Percentiles rank a stretch among this genome's conserved stretches.
Evolutionary conservation across 2,797 vertebrate species (phyloP).

Genomic region (Sylvilagus floridanus): DNA sequence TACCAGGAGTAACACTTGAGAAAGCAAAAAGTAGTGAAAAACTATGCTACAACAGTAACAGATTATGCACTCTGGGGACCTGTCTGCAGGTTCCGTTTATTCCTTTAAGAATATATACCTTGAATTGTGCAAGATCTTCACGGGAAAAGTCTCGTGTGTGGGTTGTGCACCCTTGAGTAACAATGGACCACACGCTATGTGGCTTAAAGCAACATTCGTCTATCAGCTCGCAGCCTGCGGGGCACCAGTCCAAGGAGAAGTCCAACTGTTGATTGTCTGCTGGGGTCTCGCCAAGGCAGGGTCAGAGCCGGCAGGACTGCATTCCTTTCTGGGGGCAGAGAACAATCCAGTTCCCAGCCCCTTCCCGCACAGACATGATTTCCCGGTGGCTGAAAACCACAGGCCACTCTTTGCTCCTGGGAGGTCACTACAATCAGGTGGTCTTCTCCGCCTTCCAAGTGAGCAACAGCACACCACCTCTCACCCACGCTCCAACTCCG

Average conservation of each 20-base stretch:
- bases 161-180: not conserved
- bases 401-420: not conserved
- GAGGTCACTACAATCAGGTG: not conserved
- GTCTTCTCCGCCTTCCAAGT: not conserved
- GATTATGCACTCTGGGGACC: not conserved
- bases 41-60: not conserved
- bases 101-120: not conserved
- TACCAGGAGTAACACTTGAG: not conserved
- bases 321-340: not conserved
- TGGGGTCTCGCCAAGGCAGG: not conserved
- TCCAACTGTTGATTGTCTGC: not conserved
- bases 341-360: not conserved
- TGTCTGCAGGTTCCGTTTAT: not conserved
- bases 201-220: not conserved
- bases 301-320: not conserved
- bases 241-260: not conserved
- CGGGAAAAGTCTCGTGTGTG: not conserved
- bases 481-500: not conserved
- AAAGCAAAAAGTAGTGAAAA: not conserved
- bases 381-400: not conserved
- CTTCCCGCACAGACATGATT: too few relatives aligned
- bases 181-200: not conserved
- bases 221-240: not conserved
- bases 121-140: not conserved
- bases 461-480: not conserved